These are phyloP conservation scores for Drosophila neonasuta DNA, from an alignment of 2,888 invertebrate genomes.

Conservation along the genomic window DNA sequence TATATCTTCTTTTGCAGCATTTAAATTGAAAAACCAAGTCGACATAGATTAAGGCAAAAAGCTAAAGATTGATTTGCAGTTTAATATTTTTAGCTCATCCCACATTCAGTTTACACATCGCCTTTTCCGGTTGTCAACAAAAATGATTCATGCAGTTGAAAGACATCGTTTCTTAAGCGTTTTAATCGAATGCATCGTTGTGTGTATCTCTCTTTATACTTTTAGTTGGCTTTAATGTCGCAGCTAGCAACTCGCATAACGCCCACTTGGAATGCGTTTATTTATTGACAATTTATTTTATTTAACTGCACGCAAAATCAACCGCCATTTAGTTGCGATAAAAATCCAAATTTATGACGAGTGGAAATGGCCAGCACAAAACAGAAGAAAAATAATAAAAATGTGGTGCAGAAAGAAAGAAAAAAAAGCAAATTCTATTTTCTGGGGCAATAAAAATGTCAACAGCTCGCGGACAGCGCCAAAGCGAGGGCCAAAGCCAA, in stretches of 20 bases:
- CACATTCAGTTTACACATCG: neutral
- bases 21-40: slow-evolving; percentile 13
- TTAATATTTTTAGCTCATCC: neutral
- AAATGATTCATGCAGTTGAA: neutral
- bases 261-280: slow-evolving; percentile 43
- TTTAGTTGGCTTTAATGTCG: slow-evolving; percentile 32
- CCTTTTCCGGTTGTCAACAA: neutral
- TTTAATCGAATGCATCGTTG: slow-evolving; percentile 21
- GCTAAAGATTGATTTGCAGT: neutral
- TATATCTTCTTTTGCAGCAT: neutral
- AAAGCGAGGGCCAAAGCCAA: slow-evolving; percentile 13
- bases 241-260: neutral
- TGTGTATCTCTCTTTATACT: neutral
- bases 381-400: slow-evolving; percentile 34
- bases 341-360: slow-evolving; percentile 53
- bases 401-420: neutral
- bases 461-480: slow-evolving; percentile 57
- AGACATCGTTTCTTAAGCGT: slow-evolving; percentile 25
- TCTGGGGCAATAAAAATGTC: slow-evolving; percentile 76
- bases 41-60: neutral
- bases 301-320: slow-evolving; percentile 57
- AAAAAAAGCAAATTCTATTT: slow-evolving; percentile 64
- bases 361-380: slow-evolving; percentile 3
- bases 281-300: slow-evolving; percentile 73
- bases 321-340: slow-evolving; percentile 71